phyloP scores from a whole-genome alignment of 1,140 invertebrate species.

The Scaptomyza pallida region DNA sequence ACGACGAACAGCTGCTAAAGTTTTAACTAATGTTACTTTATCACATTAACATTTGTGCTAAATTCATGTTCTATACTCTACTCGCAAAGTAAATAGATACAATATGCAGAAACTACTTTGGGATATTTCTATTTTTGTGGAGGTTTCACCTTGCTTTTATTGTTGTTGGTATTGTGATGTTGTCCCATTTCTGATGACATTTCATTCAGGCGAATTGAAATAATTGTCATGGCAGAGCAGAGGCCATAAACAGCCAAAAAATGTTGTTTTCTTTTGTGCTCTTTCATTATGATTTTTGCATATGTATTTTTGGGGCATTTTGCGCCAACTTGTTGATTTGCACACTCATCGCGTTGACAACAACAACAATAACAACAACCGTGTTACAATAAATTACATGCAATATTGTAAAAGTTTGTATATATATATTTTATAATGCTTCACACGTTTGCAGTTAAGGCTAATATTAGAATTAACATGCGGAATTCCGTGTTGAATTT shows the following conservation, averaged over 20 bases:
- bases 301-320: constrained; percentile 13
- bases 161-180: constrained; percentile 16
- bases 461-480: constrained; percentile 26
- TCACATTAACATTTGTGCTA: constrained; percentile 6
- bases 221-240: constrained; percentile 40
- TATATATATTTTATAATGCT: not conserved
- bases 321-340: constrained; percentile 66
- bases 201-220: constrained; percentile 43
- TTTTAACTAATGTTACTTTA: constrained; percentile 12
- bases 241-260: constrained; percentile 33
- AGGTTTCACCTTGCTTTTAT: constrained; percentile 20
- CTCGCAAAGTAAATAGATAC: constrained; percentile 18
- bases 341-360: constrained; percentile 53
- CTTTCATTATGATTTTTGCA: not conserved
- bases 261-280: constrained; percentile 1
- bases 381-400: constrained; percentile 34
- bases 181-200: constrained; percentile 45
- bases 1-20: constrained; percentile 12
- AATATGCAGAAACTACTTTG: constrained; percentile 11
- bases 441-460: constrained; percentile 6
- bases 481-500: constrained; percentile 15
- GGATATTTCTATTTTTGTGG: constrained; percentile 37
- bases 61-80: constrained; percentile 7
- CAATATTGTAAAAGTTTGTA: constrained; percentile 2
- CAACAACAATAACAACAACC: not conserved